These are phyloP conservation scores for Urocyon cinereoargenteus DNA, from an alignment of 2,797 vertebrate genomes.

Conservation along the genomic window DNA sequence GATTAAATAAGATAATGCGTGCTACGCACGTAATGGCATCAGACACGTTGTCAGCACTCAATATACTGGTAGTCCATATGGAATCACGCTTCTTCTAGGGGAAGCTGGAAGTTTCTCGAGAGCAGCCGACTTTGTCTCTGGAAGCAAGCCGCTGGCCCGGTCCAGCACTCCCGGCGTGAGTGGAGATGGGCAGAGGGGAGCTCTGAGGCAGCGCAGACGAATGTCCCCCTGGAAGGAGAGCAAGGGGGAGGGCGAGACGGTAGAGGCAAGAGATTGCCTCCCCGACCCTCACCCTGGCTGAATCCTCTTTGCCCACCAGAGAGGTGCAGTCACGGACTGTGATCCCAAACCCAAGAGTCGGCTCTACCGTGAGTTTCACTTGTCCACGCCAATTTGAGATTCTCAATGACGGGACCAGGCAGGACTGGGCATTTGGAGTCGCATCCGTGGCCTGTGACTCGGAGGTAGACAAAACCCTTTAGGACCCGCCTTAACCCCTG, in stretches of 20 bases:
- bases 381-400: not conserved
- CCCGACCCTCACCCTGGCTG: rapidly evolving
- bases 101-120: not conserved
- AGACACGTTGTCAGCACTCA: not conserved
- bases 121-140: not conserved
- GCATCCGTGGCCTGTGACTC: not conserved
- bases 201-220: not conserved
- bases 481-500: not conserved
- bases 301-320: not conserved
- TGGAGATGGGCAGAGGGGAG: not conserved
- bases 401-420: not conserved
- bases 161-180: not conserved
- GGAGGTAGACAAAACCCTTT: not conserved
- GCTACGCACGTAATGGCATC: not conserved
- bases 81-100: not conserved
- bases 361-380: not conserved
- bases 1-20: not conserved
- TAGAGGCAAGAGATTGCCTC: not conserved
- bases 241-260: not conserved
- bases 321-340: not conserved
- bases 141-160: not conserved
- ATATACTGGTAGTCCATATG: rapidly evolving
- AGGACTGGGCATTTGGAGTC: not conserved
- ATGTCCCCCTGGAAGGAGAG: not conserved
- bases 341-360: not conserved